Percentiles rank a stretch among this genome's conserved stretches.
These are phyloP conservation scores for Hypselothyrea guttata DNA, from an alignment of 2,888 invertebrate genomes.

Conservation along the genomic window DNA sequence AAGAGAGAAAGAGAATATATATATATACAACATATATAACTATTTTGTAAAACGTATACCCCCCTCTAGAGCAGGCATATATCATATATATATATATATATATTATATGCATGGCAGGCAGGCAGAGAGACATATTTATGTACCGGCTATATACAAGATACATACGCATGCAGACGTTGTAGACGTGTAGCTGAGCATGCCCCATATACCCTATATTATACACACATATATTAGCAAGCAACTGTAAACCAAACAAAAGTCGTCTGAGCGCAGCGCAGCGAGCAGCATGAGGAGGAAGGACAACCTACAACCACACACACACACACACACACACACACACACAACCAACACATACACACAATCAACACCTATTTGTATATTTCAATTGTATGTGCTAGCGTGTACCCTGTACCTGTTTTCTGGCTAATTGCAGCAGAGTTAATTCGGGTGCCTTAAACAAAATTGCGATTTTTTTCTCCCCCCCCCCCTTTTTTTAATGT, in stretches of 20 bases:
- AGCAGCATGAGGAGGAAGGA: neutral
- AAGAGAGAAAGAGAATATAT: too few relatives aligned
- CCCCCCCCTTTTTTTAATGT: too few relatives aligned
- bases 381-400: too few relatives aligned
- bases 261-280: neutral
- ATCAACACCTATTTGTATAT: too few relatives aligned
- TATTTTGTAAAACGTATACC: constrained; percentile 69
- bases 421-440: neutral
- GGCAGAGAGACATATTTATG: constrained; percentile 53
- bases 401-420: too few relatives aligned
- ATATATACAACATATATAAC: constrained; percentile 35
- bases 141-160: constrained; percentile 30
- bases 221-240: neutral
- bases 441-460: too few relatives aligned
- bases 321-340: too few relatives aligned
- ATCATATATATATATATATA: constrained; percentile 43
- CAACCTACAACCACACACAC: too few relatives aligned
- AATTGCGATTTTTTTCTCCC: neutral
- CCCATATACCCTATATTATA: constrained; percentile 22
- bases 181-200: neutral
- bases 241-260: neutral
- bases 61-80: constrained; percentile 43
- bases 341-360: too few relatives aligned
- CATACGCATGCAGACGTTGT: constrained; percentile 6
- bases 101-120: constrained; percentile 25